Evolutionary conservation across 2,888 invertebrate species (phyloP), one percentile per base, ranked within the genome.

Genomic region (Diarsia rubi): DNA sequence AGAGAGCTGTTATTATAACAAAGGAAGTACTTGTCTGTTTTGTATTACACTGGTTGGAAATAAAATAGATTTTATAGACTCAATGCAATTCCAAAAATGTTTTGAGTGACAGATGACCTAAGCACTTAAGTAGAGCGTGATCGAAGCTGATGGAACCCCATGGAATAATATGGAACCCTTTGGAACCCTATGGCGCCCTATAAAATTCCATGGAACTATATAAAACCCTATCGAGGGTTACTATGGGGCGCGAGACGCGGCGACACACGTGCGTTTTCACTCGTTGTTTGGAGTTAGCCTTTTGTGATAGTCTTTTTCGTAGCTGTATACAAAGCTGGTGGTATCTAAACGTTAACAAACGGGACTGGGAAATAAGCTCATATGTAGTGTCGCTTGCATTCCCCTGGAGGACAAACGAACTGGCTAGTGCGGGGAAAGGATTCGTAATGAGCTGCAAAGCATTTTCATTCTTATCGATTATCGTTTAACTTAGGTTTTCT

Each of bases 311-410:
- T 12, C 11, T 52, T 45, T 21, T 52, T 0, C 5, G 49, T 81
- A 14, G 37, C 60, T 54, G 78, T 81, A 83, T 84, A 82, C 79
- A 79, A 77, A 78, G 75, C 73, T 72, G 64, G 66, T 74, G 78
- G 80, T 85, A 86, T 83, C 81, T 85, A 78, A 86, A 79, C 85
- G 79, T 86, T 85, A 85, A 81, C 86, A 78, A 83, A 88, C 82
- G 84, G 76, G 81, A 78, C 75, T 81, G 79, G 80, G 82, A 82
- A 88, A 87, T 90, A 88, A 89, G 85, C 85, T 87, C 81, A 82
- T 79, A 79, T 81, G 80, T 77, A 84, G 82, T 77, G 83, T 79
- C 79, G 73, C 79, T 84, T 68, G 69, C 68, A 64, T 69, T 70
- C 60, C 73, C 73, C 70, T 66, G 42, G 75, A 64, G 79, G 64